Evolutionary conservation across 2,113 vertebrate species (phyloP), one percentile per base, ranked within the genome.

Genomic region (Gymnarchus niloticus): DNA sequence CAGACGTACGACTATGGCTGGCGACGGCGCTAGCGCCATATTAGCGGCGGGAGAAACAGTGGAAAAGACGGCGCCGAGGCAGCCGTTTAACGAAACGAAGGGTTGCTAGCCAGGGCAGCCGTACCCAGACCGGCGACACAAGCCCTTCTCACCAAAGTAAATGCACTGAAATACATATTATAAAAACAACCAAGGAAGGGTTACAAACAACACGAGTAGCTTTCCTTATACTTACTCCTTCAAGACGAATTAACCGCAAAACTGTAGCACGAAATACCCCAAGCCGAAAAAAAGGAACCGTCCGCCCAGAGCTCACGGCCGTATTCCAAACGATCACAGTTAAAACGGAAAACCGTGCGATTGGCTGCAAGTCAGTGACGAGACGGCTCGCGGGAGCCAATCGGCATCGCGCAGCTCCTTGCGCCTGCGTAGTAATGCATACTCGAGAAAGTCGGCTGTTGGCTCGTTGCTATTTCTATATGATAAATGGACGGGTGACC

Each of bases 311-410:
- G 23, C 61, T 83, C 51, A 48, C 81, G 33, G 61, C 86, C 85
- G 46, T 81, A 88, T 86, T 86, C 87, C 87, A 88, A 88, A 88
- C 87, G 85, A 84, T 84, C 69, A 86, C 87, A 88, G n/a, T 28
- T 46, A 25, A 23, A 28, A n/a, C 81, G 51, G 54, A 51, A 82
- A 82, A 23, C 49, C 80, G 54, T 51, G 23, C 80, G 49, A 82
- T 54, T 82, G 49, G 80, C 51, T 28, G 51, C 12, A 51, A 0
- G 25, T 8, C 19, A 33, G 6, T 82, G 80, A 82, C 80, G 28
- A 82, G 49, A 9, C 12, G 14, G 28, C 80, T 23, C 49, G 51
- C 80, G 76, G 23, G 76, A 21, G 23, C 76, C 76, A 21, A 78
- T 78, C 76, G 23, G 44, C 76, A 48, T n/a, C 3, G 76, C 6